Evolutionary conservation across 1,140 invertebrate genomes (phyloP).

Genomic region (Listronotus oregonensis): DNA sequence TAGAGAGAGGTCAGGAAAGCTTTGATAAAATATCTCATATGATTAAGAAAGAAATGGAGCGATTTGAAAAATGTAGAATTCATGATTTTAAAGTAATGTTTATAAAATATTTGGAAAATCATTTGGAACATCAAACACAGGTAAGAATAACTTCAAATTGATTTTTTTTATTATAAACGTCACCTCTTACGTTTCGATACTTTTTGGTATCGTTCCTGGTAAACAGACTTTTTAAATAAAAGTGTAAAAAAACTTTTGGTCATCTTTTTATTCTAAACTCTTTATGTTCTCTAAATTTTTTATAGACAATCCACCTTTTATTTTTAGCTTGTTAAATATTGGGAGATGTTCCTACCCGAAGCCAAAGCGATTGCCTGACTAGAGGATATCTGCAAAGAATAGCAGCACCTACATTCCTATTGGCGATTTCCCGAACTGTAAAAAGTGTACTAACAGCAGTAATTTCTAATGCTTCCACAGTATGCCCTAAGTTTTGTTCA

Average conservation of each 20-base stretch:
- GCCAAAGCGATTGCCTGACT: slow-evolving; percentile 82
- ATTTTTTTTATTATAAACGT: neutral
- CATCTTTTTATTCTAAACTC: too few species aligned
- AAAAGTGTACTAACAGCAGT: neutral
- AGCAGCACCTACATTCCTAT: slow-evolving; percentile 55
- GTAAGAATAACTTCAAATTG: slow-evolving; percentile 57
- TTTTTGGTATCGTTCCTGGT: too few species aligned
- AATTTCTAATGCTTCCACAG: neutral
- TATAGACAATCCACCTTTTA: slow-evolving; percentile 7
- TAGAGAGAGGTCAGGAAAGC: slow-evolving; percentile 93
- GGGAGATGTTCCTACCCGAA: slow-evolving; percentile 93
- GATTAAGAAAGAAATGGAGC: slow-evolving; percentile 94
- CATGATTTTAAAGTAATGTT: slow-evolving; percentile 90
- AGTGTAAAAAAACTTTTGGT: too few species aligned
- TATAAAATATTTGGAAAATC: slow-evolving; percentile 90
- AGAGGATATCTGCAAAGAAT: slow-evolving; percentile 53
- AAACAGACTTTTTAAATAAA: too few species aligned
- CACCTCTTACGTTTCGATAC: too few species aligned
- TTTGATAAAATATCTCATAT: slow-evolving; percentile 95
- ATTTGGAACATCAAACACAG: slow-evolving; percentile 95
- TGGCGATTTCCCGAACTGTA: slow-evolving; percentile 52
- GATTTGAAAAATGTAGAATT: slow-evolving; percentile 87
- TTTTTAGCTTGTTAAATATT: slow-evolving; percentile 86
- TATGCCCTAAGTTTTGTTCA: neutral
- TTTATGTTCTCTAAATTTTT: neutral